Percentiles rank a stretch among this genome's conserved stretches.
Evolutionary conservation across 2,888 invertebrate genomes (phyloP).

Genomic region (Drosophila quinaria): DNA sequence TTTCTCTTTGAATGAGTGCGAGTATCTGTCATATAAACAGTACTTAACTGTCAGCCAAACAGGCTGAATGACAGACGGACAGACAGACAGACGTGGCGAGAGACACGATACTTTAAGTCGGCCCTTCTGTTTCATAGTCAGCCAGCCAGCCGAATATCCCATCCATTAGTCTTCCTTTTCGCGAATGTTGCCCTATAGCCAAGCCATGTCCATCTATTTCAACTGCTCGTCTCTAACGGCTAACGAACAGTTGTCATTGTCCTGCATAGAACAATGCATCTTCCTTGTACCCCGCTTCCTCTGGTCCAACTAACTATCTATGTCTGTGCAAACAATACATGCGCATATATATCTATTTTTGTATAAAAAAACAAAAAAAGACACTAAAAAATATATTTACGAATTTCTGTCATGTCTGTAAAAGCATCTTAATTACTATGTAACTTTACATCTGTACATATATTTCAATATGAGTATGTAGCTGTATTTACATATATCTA

Average conservation of each 20-base stretch:
- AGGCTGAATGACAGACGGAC: not conserved
- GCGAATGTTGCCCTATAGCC: conserved; percentile 53
- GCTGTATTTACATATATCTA: no score
- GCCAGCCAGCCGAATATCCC: conserved; percentile 23
- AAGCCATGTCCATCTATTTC: conserved; percentile 57
- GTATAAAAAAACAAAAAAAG: not conserved
- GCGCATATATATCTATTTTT: not conserved
- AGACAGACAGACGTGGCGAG: not conserved
- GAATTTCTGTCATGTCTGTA: not conserved
- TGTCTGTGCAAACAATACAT: not conserved
- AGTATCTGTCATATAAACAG: conserved; percentile 57
- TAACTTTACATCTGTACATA: no score
- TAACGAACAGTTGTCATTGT: conserved; percentile 34
- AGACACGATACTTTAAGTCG: conserved; percentile 1
- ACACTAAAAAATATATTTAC: not conserved
- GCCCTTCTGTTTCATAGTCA: conserved; percentile 46
- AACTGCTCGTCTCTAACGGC: conserved; percentile 20
- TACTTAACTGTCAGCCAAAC: conserved; percentile 54
- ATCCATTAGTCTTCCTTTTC: conserved; percentile 64
- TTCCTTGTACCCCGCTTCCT: not conserved
- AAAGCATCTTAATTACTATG: not conserved
- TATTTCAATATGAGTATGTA: no score
- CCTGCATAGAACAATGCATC: conserved; percentile 23
- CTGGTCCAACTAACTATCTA: not conserved
- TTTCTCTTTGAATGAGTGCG: not conserved